These are phyloP conservation scores for Hirtodrosophila cameraria DNA, from an alignment of 2,888 invertebrate genomes.

Conservation along the genomic window DNA sequence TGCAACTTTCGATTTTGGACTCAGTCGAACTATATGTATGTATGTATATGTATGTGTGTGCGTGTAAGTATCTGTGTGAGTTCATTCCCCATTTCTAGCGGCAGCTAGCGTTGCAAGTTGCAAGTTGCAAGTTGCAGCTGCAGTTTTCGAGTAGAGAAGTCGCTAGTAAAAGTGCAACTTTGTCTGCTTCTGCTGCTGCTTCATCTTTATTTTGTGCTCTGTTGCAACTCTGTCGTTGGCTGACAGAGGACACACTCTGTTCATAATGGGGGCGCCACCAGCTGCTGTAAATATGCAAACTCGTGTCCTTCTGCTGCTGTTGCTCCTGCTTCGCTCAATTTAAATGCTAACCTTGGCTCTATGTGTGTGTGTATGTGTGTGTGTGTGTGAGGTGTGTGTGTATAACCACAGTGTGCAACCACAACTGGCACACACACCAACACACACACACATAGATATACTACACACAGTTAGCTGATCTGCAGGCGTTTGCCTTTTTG, in stretches of 20 bases:
- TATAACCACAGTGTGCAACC: slow-evolving; percentile 50
- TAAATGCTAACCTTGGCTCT: slow-evolving; percentile 48
- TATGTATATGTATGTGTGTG: no score
- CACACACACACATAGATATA: slow-evolving; percentile 11
- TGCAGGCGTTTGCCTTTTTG: slow-evolving; percentile 37
- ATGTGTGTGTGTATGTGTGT: slow-evolving; percentile 16
- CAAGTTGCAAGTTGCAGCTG: slow-evolving; percentile 48
- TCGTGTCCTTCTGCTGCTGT: not conserved
- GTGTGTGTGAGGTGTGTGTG: slow-evolving; percentile 18
- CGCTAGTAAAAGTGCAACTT: slow-evolving; percentile 73
- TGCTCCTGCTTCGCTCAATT: not conserved
- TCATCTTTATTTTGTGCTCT: not conserved
- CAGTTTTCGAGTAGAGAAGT: slow-evolving; percentile 41
- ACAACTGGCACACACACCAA: slow-evolving; percentile 38
- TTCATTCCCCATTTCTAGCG: slow-evolving; percentile 9
- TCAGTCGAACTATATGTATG: slow-evolving; percentile 10
- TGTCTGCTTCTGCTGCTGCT: slow-evolving; percentile 44
- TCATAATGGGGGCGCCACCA: slow-evolving; percentile 28
- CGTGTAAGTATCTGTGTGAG: not conserved
- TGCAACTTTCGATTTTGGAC: slow-evolving; percentile 55
- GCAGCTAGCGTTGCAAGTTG: not conserved
- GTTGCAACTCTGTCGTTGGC: slow-evolving; percentile 28
- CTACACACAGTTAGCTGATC: slow-evolving; percentile 26
- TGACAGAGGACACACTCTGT: slow-evolving; percentile 6
- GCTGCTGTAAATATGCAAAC: slow-evolving; percentile 50